Evolutionary conservation across 1,140 invertebrate genomes (phyloP).

Genomic region (Amphibalanus amphitrite): DNA sequence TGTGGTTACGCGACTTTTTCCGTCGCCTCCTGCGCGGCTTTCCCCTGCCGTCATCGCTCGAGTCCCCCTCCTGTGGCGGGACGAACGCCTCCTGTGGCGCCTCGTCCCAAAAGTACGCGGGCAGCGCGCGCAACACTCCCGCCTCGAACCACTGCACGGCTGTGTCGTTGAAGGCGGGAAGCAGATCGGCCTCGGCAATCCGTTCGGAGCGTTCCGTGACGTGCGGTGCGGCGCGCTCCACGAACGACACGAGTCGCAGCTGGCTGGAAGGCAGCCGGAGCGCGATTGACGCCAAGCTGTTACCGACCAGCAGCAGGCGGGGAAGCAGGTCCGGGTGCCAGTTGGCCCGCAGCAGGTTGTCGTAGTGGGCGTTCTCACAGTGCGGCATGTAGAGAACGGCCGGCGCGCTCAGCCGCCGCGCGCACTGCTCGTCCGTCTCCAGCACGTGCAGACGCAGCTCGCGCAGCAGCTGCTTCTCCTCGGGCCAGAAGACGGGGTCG

Average conservation of each 20-base stretch:
- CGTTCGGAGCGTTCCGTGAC: not conserved
- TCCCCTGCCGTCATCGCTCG: not conserved
- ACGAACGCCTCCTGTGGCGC: not conserved
- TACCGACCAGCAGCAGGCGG: constrained; percentile 24
- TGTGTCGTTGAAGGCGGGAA: constrained; percentile 1
- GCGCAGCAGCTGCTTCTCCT: constrained; percentile 13
- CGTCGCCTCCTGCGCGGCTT: not conserved
- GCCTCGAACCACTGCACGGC: not conserved
- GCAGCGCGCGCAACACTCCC: not conserved
- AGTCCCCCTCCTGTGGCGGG: not conserved
- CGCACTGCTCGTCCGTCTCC: constrained; percentile 21
- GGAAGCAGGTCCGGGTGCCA: constrained; percentile 19
- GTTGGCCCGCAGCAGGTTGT: constrained; percentile 28
- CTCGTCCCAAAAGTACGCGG: not conserved
- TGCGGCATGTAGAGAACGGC: constrained; percentile 27
- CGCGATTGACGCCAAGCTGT: constrained; percentile 23
- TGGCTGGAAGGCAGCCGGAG: constrained; percentile 11
- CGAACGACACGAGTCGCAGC: not conserved
- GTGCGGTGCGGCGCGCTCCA: not conserved
- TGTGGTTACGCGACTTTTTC: not conserved
- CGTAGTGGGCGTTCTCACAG: constrained; percentile 26
- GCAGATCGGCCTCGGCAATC: not conserved
- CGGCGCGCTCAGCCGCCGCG: constrained; percentile 15
- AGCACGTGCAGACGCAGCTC: constrained; percentile 11
- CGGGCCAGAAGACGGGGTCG: constrained; percentile 15